Evolutionary conservation across 2,888 invertebrate genomes (phyloP), one percentile per base, ranked within the genome.

Genomic region (Nyleta sp.): DNA sequence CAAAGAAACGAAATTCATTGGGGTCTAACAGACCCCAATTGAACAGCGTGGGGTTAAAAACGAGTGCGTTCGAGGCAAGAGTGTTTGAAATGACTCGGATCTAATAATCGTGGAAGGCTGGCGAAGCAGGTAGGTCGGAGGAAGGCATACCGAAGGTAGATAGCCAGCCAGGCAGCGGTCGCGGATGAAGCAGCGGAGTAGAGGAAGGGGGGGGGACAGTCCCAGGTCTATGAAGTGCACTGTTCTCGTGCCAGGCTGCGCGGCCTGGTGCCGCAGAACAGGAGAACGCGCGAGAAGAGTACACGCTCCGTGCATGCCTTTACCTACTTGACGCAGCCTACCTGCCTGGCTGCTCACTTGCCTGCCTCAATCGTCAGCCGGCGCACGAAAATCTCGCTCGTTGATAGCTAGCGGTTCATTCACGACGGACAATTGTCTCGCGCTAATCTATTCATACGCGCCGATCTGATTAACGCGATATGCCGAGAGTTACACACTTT

Each of bases 161-260:
- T 59, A 68, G 62, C 35, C 59, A 42, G 72, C 55, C 72, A 60
- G 46, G 5, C 65, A 57, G 71, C 77, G 77, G 53, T 71, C 77
- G 59, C 53, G 77, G 71, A 71, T 65, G 75, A 73, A 75, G 81
- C 46, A 57, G 78, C 44, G 57, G 60, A 38, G 73, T 60, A 31
- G 64, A 31, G 59, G 75, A 71, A 40, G 38, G 42, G 28, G 28
- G 20, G 38, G 42, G 53, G 80, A 68, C 53, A 80, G 71, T 76
- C 74, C 70, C 75, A 65, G 75, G 79, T 81, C 83, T 84, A 83
- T 84, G 84, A 83, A 85, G 85, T 87, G 87, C 87, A 85, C 78
- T 81, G 83, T 81, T 86, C 86, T 53, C 76, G 89, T 89, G 87
- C 89, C 89, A 89, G 89, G 87, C 88, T 82, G 88, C 83, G 86